These are phyloP conservation scores for Helarctos malayanus DNA, from an alignment of 2,797 vertebrate genomes.

Conservation along the genomic window DNA sequence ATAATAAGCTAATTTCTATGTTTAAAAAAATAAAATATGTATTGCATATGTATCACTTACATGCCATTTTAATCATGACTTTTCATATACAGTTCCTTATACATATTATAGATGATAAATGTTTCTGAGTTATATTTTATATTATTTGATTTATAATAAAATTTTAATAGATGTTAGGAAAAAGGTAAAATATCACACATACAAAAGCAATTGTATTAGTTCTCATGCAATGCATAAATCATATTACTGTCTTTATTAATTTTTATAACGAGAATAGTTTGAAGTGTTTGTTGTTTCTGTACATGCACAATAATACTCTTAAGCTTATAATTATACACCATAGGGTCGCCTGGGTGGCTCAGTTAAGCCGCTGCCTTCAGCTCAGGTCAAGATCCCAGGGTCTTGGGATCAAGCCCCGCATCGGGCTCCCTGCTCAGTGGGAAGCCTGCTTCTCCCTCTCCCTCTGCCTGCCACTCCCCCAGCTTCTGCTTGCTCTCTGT, in stretches of 20 bases:
- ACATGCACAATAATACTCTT: background rate
- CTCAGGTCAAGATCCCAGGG: too few species aligned
- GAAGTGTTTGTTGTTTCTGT: background rate
- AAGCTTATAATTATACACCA: background rate
- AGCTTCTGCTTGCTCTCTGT: too few species aligned
- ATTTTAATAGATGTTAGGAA: background rate
- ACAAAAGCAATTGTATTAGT: background rate
- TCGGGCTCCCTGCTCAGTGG: too few species aligned
- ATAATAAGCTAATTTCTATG: conserved; percentile 38
- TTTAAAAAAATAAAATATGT: conserved; percentile 24
- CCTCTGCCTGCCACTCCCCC: too few species aligned
- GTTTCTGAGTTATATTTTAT: background rate
- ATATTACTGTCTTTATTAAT: background rate
- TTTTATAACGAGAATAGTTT: background rate
- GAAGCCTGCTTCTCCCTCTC: too few species aligned
- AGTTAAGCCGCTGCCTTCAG: too few species aligned
- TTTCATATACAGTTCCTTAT: background rate
- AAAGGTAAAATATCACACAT: background rate
- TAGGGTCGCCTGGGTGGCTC: too few species aligned
- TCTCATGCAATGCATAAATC: background rate
- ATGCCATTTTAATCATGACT: background rate
- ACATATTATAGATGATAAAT: background rate
- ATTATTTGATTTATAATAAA: background rate
- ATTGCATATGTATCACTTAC: background rate
- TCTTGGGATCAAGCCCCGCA: too few species aligned